A percentile compares a stretch with the other conserved stretches of the same genome.
Evolutionary conservation across 2,888 invertebrate genomes (phyloP).

Genomic region (Antitype chi): DNA sequence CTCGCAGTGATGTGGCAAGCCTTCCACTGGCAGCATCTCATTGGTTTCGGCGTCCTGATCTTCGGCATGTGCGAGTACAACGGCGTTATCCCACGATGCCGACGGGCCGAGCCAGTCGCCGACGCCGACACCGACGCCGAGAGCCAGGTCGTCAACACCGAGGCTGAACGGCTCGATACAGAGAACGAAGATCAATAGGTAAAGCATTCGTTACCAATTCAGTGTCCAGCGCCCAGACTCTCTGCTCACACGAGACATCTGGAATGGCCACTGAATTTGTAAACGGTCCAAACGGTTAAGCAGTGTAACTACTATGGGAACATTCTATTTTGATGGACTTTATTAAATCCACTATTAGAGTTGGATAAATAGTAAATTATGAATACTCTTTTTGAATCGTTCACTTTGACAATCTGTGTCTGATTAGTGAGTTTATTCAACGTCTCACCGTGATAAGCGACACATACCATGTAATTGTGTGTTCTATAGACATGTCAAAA

Average conservation of each 20-base stretch:
- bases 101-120: conserved; percentile 48
- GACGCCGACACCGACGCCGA: conserved; percentile 65
- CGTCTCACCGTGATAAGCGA: conserved; percentile 11
- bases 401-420: conserved; percentile 12
- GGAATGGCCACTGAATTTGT: conserved; percentile 59
- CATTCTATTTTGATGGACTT: conserved; percentile 46
- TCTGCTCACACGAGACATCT: conserved; percentile 15
- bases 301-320: conserved; percentile 42
- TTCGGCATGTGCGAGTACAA: conserved; percentile 96
- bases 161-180: conserved; percentile 63
- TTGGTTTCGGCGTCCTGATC: conserved; percentile 95
- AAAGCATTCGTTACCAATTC: conserved; percentile 58
- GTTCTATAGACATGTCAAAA: conserved; percentile 18
- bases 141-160: conserved; percentile 65
- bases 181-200: conserved; percentile 58
- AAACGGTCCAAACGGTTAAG: conserved; percentile 39
- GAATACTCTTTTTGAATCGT: conserved; percentile 26
- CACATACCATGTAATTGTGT: conserved; percentile 14
- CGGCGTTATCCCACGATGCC: conserved; percentile 86
- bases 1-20: conserved; percentile 94
- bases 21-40: conserved; percentile 94
- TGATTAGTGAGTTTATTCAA: not conserved
- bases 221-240: conserved; percentile 38
- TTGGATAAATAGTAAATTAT: conserved; percentile 1
- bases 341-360: conserved; percentile 16